Percentiles rank a stretch among this genome's conserved stretches.
Conservation (phyloP, 2,888 invertebrate species). For the Hemistola chrysoprasaria region DNA sequence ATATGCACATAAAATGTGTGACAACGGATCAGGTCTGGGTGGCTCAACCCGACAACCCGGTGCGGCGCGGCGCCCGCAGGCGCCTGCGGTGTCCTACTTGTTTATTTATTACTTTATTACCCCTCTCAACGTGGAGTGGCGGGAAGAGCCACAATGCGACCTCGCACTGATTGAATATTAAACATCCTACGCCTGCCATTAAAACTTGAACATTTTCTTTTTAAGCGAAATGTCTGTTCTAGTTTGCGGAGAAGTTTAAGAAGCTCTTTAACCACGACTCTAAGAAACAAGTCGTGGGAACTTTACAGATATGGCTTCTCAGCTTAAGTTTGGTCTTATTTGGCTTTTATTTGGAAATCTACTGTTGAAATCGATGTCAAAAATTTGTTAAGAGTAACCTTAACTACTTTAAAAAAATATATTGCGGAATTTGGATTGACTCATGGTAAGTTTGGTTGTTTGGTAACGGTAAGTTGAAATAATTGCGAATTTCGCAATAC, state of each 20-base stretch:
- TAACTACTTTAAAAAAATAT: too few species aligned
- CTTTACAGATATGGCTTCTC: slow-evolving; percentile 9
- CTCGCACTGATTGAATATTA: slow-evolving; percentile 69
- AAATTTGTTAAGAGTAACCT: slow-evolving; percentile 2
- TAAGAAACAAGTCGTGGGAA: slow-evolving; percentile 12
- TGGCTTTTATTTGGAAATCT: too few species aligned
- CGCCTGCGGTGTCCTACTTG: slow-evolving; percentile 52
- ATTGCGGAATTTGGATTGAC: too few species aligned
- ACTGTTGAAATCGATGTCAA: neutral
- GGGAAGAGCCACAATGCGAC: slow-evolving; percentile 63
- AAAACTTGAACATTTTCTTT: slow-evolving; percentile 38
- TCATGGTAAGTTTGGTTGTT: too few species aligned
- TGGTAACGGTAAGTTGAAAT: too few species aligned
- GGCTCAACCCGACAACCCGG: slow-evolving; percentile 1
- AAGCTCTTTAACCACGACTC: slow-evolving; percentile 10
- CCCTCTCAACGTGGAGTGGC: slow-evolving; percentile 67
- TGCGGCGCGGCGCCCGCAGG: slow-evolving; percentile 14
- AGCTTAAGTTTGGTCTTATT: too few species aligned
- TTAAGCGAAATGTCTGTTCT: slow-evolving; percentile 13
- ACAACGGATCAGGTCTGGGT: slow-evolving; percentile 12
- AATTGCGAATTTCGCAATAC: too few species aligned
- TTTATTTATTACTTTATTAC: slow-evolving; percentile 74
- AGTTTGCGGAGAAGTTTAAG: slow-evolving; percentile 8
- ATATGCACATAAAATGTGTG: slow-evolving; percentile 10
- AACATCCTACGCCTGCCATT: slow-evolving; percentile 50